These are phyloP conservation scores for Leptinotarsa rubiginosa DNA, from an alignment of 2,888 invertebrate species.

Conservation along the genomic window DNA sequence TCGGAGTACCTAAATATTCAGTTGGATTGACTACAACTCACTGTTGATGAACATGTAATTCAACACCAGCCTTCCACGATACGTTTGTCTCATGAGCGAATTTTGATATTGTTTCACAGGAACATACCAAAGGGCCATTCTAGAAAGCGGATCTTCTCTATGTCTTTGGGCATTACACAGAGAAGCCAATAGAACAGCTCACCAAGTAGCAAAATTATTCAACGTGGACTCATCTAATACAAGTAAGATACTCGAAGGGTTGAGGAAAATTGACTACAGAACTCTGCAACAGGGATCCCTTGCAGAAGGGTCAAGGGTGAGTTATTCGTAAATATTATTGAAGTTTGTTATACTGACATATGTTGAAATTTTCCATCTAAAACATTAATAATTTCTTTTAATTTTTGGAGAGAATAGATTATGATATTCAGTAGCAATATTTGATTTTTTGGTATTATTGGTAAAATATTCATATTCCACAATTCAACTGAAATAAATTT, in stretches of 20 bases:
- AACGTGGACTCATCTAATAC: slow-evolving; percentile 38
- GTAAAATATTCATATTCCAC: too few species aligned
- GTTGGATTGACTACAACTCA: too few species aligned
- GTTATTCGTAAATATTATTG: neutral
- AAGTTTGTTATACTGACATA: too few species aligned
- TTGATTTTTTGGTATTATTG: too few species aligned
- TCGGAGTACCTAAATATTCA: too few species aligned
- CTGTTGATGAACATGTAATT: too few species aligned
- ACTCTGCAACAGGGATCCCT: slow-evolving; percentile 36
- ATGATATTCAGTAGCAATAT: too few species aligned
- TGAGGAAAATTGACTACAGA: slow-evolving; percentile 42
- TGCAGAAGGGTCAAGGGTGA: slow-evolving; percentile 26
- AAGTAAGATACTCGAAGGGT: slow-evolving; percentile 35
- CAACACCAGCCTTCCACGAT: too few species aligned
- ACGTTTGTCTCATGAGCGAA: neutral
- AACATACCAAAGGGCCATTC: slow-evolving; percentile 52
- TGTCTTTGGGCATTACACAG: slow-evolving; percentile 51
- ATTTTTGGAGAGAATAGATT: too few species aligned
- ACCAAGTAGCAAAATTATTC: slow-evolving; percentile 35
- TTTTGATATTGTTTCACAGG: slow-evolving; percentile 35
- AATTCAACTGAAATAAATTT: too few species aligned
- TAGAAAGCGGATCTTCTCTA: slow-evolving; percentile 53
- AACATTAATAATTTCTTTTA: too few species aligned
- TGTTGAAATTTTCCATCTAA: too few species aligned
- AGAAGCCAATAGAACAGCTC: slow-evolving; percentile 41